Percentiles rank a stretch among this genome's conserved stretches.
Evolutionary conservation across 2,113 vertebrate species (phyloP).

Genomic region (Rhynchomys soricoides): DNA sequence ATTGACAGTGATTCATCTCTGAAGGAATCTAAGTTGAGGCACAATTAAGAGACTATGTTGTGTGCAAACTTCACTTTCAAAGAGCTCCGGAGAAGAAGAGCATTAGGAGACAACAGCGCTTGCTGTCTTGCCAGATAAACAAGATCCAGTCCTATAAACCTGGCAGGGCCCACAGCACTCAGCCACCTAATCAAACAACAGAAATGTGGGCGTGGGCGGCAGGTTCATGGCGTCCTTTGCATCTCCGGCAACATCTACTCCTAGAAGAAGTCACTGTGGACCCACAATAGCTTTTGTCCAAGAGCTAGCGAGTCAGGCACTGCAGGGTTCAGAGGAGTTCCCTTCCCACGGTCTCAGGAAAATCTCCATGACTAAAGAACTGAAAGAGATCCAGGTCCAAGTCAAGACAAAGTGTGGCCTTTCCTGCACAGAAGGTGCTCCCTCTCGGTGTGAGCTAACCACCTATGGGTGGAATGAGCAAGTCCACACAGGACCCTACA

Average conservation of each 20-base stretch:
- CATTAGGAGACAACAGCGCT: background rate
- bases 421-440: background rate
- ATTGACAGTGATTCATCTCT: conserved; percentile 18
- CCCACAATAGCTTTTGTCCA: background rate
- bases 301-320: background rate
- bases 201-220: background rate
- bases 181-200: background rate
- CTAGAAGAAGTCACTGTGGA: background rate
- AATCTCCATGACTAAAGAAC: background rate
- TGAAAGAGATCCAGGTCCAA: background rate
- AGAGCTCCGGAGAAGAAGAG: conserved; percentile 2
- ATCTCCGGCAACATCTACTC: conserved; percentile 1
- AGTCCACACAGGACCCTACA: background rate
- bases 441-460: background rate
- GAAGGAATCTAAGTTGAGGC: conserved; percentile 39
- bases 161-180: background rate
- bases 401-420: background rate
- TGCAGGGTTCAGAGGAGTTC: background rate
- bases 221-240: background rate
- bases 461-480: background rate
- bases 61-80: conserved; percentile 53
- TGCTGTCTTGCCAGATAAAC: background rate
- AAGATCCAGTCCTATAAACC: conserved; percentile 11
- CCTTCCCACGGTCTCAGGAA: background rate
- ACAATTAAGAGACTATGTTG: conserved; percentile 41